Base-by-base conservation (phyloP, 1,140 invertebrate species). In the Platyscapa corneri region DNA sequence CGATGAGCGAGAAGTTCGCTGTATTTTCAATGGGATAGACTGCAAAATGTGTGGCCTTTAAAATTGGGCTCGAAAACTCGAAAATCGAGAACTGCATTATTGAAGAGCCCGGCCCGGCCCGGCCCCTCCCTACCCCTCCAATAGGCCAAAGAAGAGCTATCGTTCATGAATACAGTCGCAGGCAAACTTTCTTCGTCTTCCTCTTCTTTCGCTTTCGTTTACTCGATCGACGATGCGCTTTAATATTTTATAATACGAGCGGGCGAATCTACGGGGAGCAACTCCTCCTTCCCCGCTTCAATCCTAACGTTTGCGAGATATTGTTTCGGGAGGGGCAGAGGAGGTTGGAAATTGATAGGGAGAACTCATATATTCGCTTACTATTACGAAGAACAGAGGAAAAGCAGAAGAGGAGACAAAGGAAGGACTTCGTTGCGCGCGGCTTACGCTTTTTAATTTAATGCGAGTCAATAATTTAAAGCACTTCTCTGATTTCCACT, bases 1-100 rank as follows among this genome's bases (percentile, higher is more conserved):
- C n/a, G 34, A 34, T 27, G 56, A 60, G 23, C 56, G n/a, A 23
- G 30, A 77, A n/a, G 16, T 20, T 42, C 12, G 64, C 32, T 53
- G 42, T 53, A 39, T n/a, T 79, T 79, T 32, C 49, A 39, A 67
- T 80, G 39, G 20, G 16, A 82, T 46, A 23, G 49, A 64, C 12
- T 37, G 46, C 79, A 85, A 87, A 87, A 86, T 85, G 87, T 85
- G 87, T 87, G 81, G 88, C 80, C 86, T 88, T 88, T 83, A 87
- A 88, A 89, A 88, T 89, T 88, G 27, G 53, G 34, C 84, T 76
- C 78, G 76, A 90, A 89, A 90, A 90, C 84, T 90, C 86, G 88
- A 89, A 91, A 90, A 89, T 91, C 89, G 89, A 90, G 90, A 85
- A 78, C 75, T 90, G 90, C 88, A 90, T 91, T 90, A 90, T 91